A percentile compares a stretch with the other conserved stretches of the same genome.
These are phyloP conservation scores for Drosophila paracracens DNA, from an alignment of 2,888 invertebrate genomes.

Conservation along the genomic window DNA sequence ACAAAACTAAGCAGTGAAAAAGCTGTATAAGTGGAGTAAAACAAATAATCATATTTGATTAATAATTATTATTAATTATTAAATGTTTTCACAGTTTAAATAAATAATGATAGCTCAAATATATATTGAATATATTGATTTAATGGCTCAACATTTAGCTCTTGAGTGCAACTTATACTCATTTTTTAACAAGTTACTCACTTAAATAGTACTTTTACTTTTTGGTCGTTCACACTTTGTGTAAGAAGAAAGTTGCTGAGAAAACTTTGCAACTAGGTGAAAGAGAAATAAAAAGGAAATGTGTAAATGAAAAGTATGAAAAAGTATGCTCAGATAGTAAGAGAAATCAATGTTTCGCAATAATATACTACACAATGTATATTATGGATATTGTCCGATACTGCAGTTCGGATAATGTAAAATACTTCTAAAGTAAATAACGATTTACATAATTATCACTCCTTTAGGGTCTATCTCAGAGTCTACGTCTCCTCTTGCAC, in stretches of 20 bases:
- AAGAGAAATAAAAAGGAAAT: neutral
- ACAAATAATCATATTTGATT: neutral
- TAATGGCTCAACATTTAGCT: neutral
- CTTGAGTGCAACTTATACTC: neutral
- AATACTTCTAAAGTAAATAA: neutral
- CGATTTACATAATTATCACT: neutral
- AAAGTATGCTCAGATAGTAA: neutral
- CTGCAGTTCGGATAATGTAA: neutral
- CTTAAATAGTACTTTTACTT: slow-evolving; percentile 1
- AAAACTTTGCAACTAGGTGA: slow-evolving; percentile 2
- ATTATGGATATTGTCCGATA: neutral
- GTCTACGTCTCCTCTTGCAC: neutral
- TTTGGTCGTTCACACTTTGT: neutral
- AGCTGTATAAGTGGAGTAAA: neutral
- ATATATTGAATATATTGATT: neutral
- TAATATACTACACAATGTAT: neutral
- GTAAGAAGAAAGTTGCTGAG: neutral
- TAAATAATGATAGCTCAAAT: neutral
- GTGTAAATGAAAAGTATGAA: neutral
- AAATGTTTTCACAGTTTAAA: neutral
- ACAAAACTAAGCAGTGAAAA: neutral
- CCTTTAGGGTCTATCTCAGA: neutral
- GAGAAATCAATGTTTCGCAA: neutral
- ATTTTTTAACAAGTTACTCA: neutral
- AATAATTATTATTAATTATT: neutral